A percentile compares a stretch with the other conserved stretches of the same genome.
phyloP scores from a whole-genome alignment of 2,113 vertebrate species.

The Mormyrus lacerda region DNA sequence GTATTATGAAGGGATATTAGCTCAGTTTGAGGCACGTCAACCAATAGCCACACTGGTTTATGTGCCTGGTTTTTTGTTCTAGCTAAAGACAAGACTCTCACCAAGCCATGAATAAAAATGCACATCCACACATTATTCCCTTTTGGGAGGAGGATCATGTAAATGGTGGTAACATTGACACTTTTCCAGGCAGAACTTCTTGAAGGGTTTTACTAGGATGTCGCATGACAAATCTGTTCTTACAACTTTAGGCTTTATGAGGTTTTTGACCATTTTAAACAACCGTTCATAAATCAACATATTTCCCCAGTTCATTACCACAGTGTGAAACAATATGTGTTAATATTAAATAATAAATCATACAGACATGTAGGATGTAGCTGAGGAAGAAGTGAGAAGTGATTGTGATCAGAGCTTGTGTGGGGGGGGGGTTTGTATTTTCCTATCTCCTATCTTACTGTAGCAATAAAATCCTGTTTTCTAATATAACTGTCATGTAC shows the following conservation, averaged over 20 bases:
- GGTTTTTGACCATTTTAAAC: not conserved
- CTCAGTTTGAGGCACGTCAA: not conserved
- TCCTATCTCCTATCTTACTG: not conserved
- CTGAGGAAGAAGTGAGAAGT: not conserved
- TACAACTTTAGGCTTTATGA: not conserved
- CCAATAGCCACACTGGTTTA: not conserved
- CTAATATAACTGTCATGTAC: not conserved
- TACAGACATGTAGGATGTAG: not conserved
- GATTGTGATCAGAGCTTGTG: not conserved
- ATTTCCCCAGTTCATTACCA: not conserved
- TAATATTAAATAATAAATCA: not conserved
- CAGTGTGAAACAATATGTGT: not conserved
- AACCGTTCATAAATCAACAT: too few relatives aligned
- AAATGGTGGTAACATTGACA: not conserved
- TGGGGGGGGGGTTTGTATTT: not conserved
- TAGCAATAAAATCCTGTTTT: not conserved
- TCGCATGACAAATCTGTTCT: not conserved
- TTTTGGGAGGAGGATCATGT: not conserved
- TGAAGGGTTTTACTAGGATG: not conserved
- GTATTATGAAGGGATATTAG: constrained; percentile 30
- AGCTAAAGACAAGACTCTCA: not conserved
- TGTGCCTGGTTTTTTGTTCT: not conserved
- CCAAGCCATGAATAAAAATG: not conserved
- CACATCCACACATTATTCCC: not conserved
- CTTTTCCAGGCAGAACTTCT: not conserved